Evolutionary conservation across 2,113 vertebrate genomes (phyloP).

Genomic region (Mugil cephalus): DNA sequence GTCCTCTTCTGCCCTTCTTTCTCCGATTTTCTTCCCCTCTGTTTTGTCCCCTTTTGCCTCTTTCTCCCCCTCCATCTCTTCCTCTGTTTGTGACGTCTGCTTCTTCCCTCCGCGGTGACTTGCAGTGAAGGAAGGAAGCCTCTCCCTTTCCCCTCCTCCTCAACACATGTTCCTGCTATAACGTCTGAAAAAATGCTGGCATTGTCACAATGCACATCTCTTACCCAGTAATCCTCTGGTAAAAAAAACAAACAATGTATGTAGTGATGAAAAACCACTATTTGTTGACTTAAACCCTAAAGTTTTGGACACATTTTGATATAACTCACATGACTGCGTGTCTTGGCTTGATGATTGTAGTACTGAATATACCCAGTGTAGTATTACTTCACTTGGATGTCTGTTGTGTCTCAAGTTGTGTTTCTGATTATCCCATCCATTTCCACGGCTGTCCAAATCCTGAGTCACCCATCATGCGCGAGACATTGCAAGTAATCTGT

Average conservation of each 20-base stretch:
- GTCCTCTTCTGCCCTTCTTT: not conserved
- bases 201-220: conserved; percentile 31
- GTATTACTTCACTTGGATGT: not conserved
- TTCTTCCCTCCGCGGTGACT: conserved; percentile 64
- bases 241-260: too few species aligned
- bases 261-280: not conserved
- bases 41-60: conserved; percentile 20
- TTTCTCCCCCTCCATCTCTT: conserved; percentile 41
- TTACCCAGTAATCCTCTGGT: not conserved
- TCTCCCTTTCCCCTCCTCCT: conserved; percentile 76
- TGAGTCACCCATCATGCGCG: conserved; percentile 44
- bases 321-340: not conserved
- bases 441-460: conserved; percentile 55
- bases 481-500: conserved; percentile 42
- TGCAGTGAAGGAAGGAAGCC: conserved; percentile 78
- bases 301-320: not conserved
- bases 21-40: conserved; percentile 1
- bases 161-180: conserved; percentile 68
- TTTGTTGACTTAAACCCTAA: not conserved
- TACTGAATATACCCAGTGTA: not conserved
- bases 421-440: conserved; percentile 49
- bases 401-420: conserved; percentile 26
- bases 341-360: not conserved
- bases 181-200: conserved; percentile 27
- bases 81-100: conserved; percentile 48